Evolutionary conservation across 2,888 invertebrate species (phyloP).

Genomic region (Morpho deidamia): DNA sequence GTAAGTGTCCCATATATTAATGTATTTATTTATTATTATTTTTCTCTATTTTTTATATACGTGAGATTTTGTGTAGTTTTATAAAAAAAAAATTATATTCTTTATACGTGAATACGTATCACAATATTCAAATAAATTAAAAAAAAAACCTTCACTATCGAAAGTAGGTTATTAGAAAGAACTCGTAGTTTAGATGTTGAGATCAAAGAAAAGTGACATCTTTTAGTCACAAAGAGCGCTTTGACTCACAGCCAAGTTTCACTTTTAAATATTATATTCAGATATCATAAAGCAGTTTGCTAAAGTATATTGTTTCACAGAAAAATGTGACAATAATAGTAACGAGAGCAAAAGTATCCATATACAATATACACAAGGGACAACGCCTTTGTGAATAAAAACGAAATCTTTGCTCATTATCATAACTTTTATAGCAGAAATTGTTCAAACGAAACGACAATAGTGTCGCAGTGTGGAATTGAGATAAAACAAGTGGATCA

Average conservation of each 20-base stretch:
- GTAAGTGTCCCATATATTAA: too few relatives aligned
- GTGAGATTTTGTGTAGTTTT: too few relatives aligned
- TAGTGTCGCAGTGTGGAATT: slow-evolving; percentile 55
- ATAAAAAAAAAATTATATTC: too few relatives aligned
- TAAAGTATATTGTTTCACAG: slow-evolving; percentile 26
- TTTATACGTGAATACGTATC: too few relatives aligned
- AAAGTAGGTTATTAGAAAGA: slow-evolving; percentile 1
- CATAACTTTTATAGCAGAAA: slow-evolving; percentile 37
- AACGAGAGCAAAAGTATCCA: slow-evolving; percentile 53
- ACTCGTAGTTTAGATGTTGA: slow-evolving; percentile 14
- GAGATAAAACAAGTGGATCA: slow-evolving; percentile 66
- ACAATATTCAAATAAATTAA: too few relatives aligned
- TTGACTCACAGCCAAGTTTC: slow-evolving; percentile 29
- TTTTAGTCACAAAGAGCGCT: slow-evolving; percentile 24
- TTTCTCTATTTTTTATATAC: too few relatives aligned
- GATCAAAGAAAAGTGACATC: slow-evolving; percentile 23
- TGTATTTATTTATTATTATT: too few relatives aligned
- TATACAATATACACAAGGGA: slow-evolving; percentile 22
- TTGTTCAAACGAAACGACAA: slow-evolving; percentile 54
- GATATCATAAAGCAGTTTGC: slow-evolving; percentile 26
- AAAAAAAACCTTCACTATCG: background rate
- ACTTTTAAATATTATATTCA: slow-evolving; percentile 33
- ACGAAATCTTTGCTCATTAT: slow-evolving; percentile 47
- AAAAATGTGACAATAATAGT: slow-evolving; percentile 30
- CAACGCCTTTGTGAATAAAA: slow-evolving; percentile 35